phyloP scores from a whole-genome alignment of 2,888 invertebrate genomes.

The Diarsia mendica region DNA sequence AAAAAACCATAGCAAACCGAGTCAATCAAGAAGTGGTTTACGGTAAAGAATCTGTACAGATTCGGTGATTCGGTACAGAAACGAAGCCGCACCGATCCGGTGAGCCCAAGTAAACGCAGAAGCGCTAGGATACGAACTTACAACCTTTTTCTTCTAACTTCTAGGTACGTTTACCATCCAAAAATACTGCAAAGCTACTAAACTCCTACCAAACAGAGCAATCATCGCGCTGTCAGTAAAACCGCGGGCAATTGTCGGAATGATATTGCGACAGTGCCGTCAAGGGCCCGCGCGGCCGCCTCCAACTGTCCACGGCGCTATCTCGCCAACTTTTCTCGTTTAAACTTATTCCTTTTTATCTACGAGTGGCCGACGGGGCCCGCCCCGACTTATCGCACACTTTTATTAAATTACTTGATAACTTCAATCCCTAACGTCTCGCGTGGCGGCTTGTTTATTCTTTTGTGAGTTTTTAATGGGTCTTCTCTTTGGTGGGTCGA shows the following conservation, averaged over 20 bases:
- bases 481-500: slow-evolving; percentile 2
- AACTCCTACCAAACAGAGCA: slow-evolving; percentile 24
- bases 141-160: neutral
- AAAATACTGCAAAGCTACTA: slow-evolving; percentile 23
- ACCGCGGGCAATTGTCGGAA: slow-evolving; percentile 54
- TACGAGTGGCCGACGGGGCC: slow-evolving; percentile 73
- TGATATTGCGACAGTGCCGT: slow-evolving; percentile 65
- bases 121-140: no score
- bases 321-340: slow-evolving; percentile 86
- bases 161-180: slow-evolving; percentile 4
- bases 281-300: slow-evolving; percentile 46
- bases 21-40: no score
- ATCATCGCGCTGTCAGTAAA: slow-evolving; percentile 57
- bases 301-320: slow-evolving; percentile 69
- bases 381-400: slow-evolving; percentile 80
- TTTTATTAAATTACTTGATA: slow-evolving; percentile 88
- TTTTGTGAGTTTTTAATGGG: slow-evolving; percentile 56
- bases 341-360: slow-evolving; percentile 88
- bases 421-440: slow-evolving; percentile 82
- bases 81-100: no score
- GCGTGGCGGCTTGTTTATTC: slow-evolving; percentile 79
- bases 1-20: no score
- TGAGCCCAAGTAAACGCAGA: no score
- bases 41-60: no score
- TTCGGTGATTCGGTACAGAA: no score